Evolutionary conservation across 2,888 invertebrate genomes (phyloP), one percentile per base, ranked within the genome.

Genomic region (Volucella inflata): DNA sequence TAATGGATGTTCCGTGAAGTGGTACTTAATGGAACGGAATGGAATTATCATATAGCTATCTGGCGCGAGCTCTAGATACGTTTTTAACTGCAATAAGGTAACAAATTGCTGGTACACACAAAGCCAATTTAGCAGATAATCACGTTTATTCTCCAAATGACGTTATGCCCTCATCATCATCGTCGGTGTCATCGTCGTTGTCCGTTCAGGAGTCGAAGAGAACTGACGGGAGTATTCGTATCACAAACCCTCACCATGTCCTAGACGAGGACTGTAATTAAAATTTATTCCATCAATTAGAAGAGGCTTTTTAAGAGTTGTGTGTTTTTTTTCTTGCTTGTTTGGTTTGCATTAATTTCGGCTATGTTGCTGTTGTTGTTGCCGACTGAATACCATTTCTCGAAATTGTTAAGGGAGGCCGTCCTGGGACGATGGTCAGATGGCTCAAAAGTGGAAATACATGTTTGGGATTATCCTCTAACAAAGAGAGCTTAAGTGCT

Each of bases 41-140:
- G 79, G 84, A 79, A 84, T 84, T 84, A 84, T 84, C 84, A 80
- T 84, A 76, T 67, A 74, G 70, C 83, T 14, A 51, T 51, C 79
- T 75, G 53, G 64, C 75, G 75, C 71, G 44, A 62, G 46, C 70
- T 57, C 50, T 42, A 71, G 59, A 75, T 79, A 76, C 75, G 65
- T 65, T 84, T 79, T 79, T 79, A 79, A 84, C 84, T 84, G 79
- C 84, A 79, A 84, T 84, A 84, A 84, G 84, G 84, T 75, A 84
- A 84, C 84, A 79, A 84, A 84, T 84, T 84, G 84, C 79, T 68
- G 38, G 79, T 57, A 84, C 84, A 84, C 84, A 79, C 79, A 84
- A 80, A 84, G 84, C 84, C 84, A 84, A 84, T 84, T 84, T 84
- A 75, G 79, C 84, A 79, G 84, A 84, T 84, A 84, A 84, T 84